These are phyloP conservation scores for Danio kyathit DNA, from an alignment of 2,797 vertebrate genomes.

Conservation along the genomic window DNA sequence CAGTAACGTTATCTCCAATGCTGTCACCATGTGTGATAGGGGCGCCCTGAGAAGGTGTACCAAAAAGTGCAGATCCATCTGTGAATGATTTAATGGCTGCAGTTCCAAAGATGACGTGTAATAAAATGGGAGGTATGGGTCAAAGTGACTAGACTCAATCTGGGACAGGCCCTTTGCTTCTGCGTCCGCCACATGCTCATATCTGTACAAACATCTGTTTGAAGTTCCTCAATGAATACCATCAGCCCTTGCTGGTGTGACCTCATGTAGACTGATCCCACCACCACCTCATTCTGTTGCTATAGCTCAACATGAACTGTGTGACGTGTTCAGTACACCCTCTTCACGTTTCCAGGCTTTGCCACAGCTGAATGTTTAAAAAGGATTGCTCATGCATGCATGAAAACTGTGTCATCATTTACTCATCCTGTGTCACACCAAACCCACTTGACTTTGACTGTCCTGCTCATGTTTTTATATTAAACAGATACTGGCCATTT, in stretches of 20 bases:
- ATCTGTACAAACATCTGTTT: constrained; percentile 81
- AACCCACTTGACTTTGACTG: neutral
- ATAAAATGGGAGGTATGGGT: constrained; percentile 78
- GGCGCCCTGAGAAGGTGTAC: constrained; percentile 21
- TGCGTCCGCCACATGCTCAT: constrained; percentile 77
- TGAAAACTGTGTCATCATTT: neutral
- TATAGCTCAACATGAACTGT: neutral
- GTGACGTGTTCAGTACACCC: neutral
- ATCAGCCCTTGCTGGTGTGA: constrained; percentile 68
- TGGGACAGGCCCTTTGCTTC: constrained; percentile 74
- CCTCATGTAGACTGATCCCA: constrained; percentile 55
- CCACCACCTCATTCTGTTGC: constrained; percentile 16
- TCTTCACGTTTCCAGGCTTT: neutral
- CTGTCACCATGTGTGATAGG: constrained; percentile 58
- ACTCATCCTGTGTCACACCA: neutral
- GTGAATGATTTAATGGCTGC: constrained; percentile 77
- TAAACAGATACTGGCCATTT: neutral
- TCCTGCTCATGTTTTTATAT: neutral
- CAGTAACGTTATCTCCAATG: constrained; percentile 42
- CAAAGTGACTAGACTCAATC: constrained; percentile 76
- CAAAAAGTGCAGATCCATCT: constrained; percentile 73
- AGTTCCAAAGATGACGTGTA: constrained; percentile 77
- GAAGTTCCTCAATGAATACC: constrained; percentile 80
- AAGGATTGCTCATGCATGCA: neutral
- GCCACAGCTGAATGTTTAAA: neutral